Evolutionary conservation across 2,888 invertebrate genomes (phyloP).

Genomic region (Orthosia gothica): DNA sequence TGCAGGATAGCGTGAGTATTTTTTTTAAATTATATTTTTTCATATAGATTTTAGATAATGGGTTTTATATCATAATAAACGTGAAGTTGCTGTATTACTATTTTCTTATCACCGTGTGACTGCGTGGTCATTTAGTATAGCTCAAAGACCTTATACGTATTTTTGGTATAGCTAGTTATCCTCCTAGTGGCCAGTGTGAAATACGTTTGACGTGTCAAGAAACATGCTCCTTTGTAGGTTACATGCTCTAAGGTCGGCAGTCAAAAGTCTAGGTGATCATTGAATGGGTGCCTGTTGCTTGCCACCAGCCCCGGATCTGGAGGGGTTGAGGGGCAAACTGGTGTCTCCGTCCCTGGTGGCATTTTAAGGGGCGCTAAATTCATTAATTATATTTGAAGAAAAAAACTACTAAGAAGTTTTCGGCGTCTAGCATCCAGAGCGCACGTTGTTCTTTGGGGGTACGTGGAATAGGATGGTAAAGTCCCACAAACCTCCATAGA

Average conservation of each 20-base stretch:
- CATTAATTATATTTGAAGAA: too few relatives aligned
- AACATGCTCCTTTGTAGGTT: not conserved
- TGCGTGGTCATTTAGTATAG: not conserved
- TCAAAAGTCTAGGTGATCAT: not conserved
- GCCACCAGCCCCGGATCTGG: too few relatives aligned
- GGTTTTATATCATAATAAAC: slow-evolving; percentile 61
- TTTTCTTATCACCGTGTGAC: slow-evolving; percentile 24
- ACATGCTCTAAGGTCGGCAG: too few relatives aligned
- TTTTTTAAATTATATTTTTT: not conserved
- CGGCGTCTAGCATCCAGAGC: too few relatives aligned
- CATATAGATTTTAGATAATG: not conserved
- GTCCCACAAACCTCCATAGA: too few relatives aligned
- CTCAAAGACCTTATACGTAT: too few relatives aligned
- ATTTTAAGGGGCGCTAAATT: not conserved
- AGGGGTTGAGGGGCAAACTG: too few relatives aligned
- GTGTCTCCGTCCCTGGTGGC: not conserved
- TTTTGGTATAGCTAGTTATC: not conserved
- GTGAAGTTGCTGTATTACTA: slow-evolving; percentile 67
- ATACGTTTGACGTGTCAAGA: not conserved
- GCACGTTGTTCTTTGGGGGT: too few relatives aligned
- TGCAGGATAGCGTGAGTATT: slow-evolving; percentile 78
- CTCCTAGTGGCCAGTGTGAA: not conserved
- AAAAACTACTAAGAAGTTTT: too few relatives aligned
- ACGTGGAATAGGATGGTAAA: too few relatives aligned
- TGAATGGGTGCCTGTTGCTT: not conserved